These are phyloP conservation scores for Zaprionus capensis DNA, from an alignment of 1,140 invertebrate species.

Conservation along the genomic window DNA sequence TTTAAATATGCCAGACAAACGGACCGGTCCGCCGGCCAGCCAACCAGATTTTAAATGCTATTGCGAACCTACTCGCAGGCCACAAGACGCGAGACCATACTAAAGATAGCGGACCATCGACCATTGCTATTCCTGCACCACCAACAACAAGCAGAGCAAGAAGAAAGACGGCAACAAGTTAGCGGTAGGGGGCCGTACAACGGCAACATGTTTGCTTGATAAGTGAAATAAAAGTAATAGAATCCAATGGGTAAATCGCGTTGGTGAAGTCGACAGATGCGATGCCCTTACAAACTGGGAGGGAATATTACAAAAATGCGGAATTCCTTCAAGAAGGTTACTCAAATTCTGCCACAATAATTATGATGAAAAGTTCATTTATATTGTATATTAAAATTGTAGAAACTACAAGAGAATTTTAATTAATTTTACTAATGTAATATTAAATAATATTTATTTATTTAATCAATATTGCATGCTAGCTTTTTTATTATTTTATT, in stretches of 20 bases:
- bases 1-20: slow-evolving; percentile 57
- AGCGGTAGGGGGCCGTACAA: slow-evolving; percentile 47
- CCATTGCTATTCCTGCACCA: slow-evolving; percentile 36
- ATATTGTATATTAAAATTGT: no score
- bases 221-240: slow-evolving; percentile 77
- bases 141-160: background rate
- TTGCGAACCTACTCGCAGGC: slow-evolving; percentile 19
- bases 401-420: no score
- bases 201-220: slow-evolving; percentile 72
- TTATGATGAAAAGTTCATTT: no score
- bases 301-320: background rate
- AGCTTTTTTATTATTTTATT: no score
- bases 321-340: no score
- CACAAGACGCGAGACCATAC: slow-evolving; percentile 10
- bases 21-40: slow-evolving; percentile 14
- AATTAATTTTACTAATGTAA: no score
- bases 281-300: slow-evolving; percentile 33
- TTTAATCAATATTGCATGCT: no score
- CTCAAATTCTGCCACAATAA: no score
- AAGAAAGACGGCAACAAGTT: slow-evolving; percentile 25
- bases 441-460: no score
- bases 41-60: slow-evolving; percentile 35
- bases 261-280: slow-evolving; percentile 10
- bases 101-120: slow-evolving; percentile 49
- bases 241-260: slow-evolving; percentile 28